Conservation (phyloP, 2,888 invertebrate genomes). For the Rhingia rostrata region DNA sequence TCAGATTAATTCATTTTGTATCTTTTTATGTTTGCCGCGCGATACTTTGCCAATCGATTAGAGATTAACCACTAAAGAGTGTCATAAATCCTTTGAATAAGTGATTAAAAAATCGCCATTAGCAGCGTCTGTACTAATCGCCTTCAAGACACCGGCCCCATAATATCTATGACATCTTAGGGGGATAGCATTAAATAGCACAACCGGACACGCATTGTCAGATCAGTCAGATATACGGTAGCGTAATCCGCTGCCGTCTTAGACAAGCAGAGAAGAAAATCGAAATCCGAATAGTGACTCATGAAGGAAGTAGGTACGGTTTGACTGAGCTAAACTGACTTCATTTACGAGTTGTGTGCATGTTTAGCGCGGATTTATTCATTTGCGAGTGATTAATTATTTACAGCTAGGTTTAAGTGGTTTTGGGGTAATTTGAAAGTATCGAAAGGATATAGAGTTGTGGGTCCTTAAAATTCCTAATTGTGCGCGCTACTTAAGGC, state of each 20-base stretch:
- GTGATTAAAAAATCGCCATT: conserved; percentile 38
- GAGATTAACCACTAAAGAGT: conserved; percentile 18
- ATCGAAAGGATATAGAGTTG: conserved; percentile 24
- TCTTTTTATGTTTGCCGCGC: conserved; percentile 30
- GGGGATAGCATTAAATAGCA: conserved; percentile 30
- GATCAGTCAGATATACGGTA: conserved; percentile 38
- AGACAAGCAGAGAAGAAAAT: conserved; percentile 18
- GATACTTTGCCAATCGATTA: conserved; percentile 25
- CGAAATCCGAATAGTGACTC: conserved; percentile 41
- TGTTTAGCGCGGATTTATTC: conserved; percentile 44
- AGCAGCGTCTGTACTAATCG: conserved; percentile 32
- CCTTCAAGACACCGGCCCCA: conserved; percentile 7
- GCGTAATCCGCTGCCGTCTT: neutral
- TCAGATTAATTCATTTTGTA: conserved; percentile 23
- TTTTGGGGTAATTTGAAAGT: conserved; percentile 15
- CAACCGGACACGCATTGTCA: conserved; percentile 56
- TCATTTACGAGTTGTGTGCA: conserved; percentile 49
- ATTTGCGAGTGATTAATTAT: conserved; percentile 57
- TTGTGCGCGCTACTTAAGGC: too few species aligned
- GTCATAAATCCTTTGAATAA: conserved; percentile 18
- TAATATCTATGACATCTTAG: conserved; percentile 12
- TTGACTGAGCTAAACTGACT: conserved; percentile 46
- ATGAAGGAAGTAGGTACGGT: conserved; percentile 30
- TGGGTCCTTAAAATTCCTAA: neutral
- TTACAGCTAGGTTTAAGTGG: neutral